These are phyloP conservation scores for Argynnis bischoffii DNA, from an alignment of 2,888 invertebrate species.

Conservation along the genomic window DNA sequence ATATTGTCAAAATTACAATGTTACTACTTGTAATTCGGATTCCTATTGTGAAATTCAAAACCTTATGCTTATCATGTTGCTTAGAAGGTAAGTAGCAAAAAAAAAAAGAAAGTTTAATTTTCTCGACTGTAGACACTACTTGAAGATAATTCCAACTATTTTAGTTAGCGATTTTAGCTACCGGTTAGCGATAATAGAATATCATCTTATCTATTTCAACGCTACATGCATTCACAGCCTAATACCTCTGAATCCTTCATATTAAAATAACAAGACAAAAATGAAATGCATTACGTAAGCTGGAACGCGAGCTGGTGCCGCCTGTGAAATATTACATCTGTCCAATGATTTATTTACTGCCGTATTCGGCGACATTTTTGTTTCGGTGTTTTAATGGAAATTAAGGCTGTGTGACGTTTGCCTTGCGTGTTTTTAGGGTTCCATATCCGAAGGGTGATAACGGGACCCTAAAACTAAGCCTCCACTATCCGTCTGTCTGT, in stretches of 20 bases:
- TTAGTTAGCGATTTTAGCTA: too few relatives aligned
- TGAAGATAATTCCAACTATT: too few relatives aligned
- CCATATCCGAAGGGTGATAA: too few relatives aligned
- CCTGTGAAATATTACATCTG: slow-evolving; percentile 51
- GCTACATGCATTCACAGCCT: slow-evolving; percentile 28
- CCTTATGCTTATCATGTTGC: too few relatives aligned
- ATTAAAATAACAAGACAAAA: slow-evolving; percentile 42
- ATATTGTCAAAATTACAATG: too few relatives aligned
- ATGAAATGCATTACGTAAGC: slow-evolving; percentile 42
- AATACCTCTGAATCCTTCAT: slow-evolving; percentile 32
- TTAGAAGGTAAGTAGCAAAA: too few relatives aligned
- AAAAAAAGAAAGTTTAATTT: too few relatives aligned
- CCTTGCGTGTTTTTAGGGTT: neutral
- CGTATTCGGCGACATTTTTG: slow-evolving; percentile 48
- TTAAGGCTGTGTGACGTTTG: slow-evolving; percentile 7
- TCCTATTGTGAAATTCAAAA: too few relatives aligned
- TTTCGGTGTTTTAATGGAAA: slow-evolving; percentile 13
- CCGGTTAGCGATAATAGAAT: too few relatives aligned
- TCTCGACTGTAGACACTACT: too few relatives aligned
- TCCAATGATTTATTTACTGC: slow-evolving; percentile 54
- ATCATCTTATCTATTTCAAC: neutral
- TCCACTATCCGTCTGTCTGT: too few relatives aligned
- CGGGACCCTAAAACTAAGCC: neutral
- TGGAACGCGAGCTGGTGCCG: slow-evolving; percentile 36
- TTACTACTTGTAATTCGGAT: too few relatives aligned